These are phyloP conservation scores for Neodiprion fabricii DNA, from an alignment of 1,140 invertebrate genomes.

Conservation along the genomic window DNA sequence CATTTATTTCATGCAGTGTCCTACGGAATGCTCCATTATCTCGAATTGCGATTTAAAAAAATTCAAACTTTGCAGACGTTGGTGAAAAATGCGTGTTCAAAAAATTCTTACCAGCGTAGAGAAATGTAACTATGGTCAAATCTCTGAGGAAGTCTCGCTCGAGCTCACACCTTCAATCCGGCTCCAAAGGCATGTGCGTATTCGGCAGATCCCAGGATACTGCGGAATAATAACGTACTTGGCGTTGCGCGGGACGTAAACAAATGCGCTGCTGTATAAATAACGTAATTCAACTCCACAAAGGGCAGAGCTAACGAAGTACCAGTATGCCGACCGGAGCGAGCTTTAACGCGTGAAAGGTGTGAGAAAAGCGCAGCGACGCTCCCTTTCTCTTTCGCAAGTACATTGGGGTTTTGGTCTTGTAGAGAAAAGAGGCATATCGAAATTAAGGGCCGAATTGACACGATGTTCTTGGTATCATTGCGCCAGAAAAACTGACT, in stretches of 20 bases:
- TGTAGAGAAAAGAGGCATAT: too few relatives aligned
- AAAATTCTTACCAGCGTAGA: too few relatives aligned
- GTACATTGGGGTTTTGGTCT: background rate
- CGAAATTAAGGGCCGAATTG: background rate
- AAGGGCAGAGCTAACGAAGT: conserved; percentile 7
- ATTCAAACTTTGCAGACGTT: too few relatives aligned
- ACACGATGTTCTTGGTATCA: background rate
- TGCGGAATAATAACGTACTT: conserved; percentile 12
- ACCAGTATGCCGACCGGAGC: background rate
- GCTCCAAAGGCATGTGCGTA: background rate
- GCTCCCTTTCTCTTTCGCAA: background rate
- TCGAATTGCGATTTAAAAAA: too few relatives aligned
- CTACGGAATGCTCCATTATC: too few relatives aligned
- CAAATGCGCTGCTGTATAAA: conserved; percentile 10
- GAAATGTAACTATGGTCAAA: too few relatives aligned
- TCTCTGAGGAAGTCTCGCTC: too few relatives aligned
- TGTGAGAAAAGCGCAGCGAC: background rate
- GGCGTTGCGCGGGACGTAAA: conserved; percentile 4
- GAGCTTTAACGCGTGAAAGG: conserved; percentile 6
- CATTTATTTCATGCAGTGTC: too few relatives aligned
- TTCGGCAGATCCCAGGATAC: background rate
- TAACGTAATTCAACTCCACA: conserved; percentile 12
- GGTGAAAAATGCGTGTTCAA: too few relatives aligned
- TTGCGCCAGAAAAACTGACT: background rate
- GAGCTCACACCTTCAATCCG: too few relatives aligned